Evolutionary conservation across 2,797 vertebrate genomes (phyloP).

Genomic region (Eleutherodactylus coqui): DNA sequence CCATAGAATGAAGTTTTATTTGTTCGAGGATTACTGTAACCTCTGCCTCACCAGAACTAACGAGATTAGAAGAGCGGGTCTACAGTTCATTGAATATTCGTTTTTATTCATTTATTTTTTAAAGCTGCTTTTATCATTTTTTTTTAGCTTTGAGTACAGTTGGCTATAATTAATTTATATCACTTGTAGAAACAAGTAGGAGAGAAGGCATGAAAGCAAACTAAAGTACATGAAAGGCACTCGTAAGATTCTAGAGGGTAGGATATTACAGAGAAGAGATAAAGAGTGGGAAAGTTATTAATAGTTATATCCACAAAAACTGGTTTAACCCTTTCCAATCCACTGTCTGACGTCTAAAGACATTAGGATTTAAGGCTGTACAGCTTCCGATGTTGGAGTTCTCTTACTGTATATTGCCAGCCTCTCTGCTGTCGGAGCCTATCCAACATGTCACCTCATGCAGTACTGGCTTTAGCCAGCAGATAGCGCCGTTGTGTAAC

Average conservation of each 20-base stretch:
- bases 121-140: constrained; percentile 19
- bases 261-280: constrained; percentile 6
- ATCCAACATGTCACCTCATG: too few species aligned
- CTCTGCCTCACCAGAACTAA: constrained; percentile 37
- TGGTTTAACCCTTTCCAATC: too few species aligned
- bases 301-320: neutral
- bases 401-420: too few species aligned
- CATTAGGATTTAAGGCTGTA: too few species aligned
- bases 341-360: too few species aligned
- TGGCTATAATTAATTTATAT: constrained; percentile 48
- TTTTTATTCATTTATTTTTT: constrained; percentile 28
- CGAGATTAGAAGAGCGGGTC: constrained; percentile 28
- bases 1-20: constrained; percentile 43
- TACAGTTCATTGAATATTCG: constrained; percentile 22
- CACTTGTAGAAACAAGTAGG: constrained; percentile 32
- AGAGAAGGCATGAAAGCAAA: neutral
- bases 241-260: neutral
- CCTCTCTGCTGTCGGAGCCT: too few species aligned
- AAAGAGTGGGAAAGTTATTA: neutral
- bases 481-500: too few species aligned
- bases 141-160: constrained; percentile 11
- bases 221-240: constrained; percentile 18
- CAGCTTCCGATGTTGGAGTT: too few species aligned
- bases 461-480: too few species aligned
- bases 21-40: constrained; percentile 37